Base-by-base conservation (phyloP, 2,888 invertebrate genomes). In the Prostheceraeus crozeri region DNA sequence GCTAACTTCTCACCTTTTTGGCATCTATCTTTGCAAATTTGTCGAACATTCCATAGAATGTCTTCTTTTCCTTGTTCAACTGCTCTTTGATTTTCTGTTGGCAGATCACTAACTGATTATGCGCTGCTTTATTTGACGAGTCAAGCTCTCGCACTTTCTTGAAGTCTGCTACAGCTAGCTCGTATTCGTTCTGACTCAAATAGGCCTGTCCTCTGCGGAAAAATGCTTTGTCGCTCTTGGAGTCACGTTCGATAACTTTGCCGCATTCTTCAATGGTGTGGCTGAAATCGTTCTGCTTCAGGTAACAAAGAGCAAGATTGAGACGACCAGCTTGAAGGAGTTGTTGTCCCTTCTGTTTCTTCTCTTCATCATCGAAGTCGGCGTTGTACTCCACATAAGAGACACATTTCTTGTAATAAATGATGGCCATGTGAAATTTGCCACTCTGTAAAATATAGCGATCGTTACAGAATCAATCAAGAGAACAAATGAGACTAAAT, bases 401-500 rank as follows among this genome's bases (percentile, higher is more conserved):
- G 6, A 82, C 76, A 31, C 88, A 83, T 71, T 85, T 85, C 67
- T 84, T 84, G 74, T 94, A 94, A 82, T 89, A 85, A 73, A 86
- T 87, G 51, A 85, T 79, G 0, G 96, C 93, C 66, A 23, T 16
- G 2, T 23, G 36, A 16, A 36, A 19, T n/a, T 23, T 27, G n/a
- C 8, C 30, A 28, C 19, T 53, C 25, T 16, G 21, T 51, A 52
- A 40, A 45, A 31, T 87, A 91, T 51, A 82, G 81, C 0, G 89
- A 93, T 46, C 93, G 96, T 71, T 87, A 90, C 63, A 86, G 85
- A 77, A 96, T 96, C n/a, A n/a, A n/a, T n/a, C n/a, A n/a, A n/a
- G n/a, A n/a, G n/a, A n/a, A n/a, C n/a, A n/a, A n/a, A n/a, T n/a
- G n/a, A n/a, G n/a, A n/a, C n/a, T n/a, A n/a, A n/a, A n/a, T n/a